phyloP scores from a whole-genome alignment of 2,888 invertebrate species.

The Odontothrips loti region DNA sequence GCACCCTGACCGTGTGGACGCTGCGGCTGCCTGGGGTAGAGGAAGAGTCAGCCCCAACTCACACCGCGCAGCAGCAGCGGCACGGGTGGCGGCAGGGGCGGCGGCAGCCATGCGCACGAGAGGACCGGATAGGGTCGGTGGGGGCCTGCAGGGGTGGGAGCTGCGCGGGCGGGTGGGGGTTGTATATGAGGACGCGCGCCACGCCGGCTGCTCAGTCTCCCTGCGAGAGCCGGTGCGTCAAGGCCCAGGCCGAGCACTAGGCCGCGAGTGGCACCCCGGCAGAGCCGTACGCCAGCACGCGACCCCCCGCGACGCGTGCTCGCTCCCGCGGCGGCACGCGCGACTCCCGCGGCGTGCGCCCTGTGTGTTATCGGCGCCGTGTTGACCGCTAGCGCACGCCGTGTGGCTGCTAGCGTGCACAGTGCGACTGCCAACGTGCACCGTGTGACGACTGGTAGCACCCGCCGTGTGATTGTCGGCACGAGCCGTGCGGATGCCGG shows the following conservation, averaged over 20 bases:
- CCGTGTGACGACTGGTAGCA: no score
- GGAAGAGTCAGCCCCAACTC: background rate
- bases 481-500: no score
- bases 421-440: no score
- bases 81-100: background rate
- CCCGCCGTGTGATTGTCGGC: no score
- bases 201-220: constrained; percentile 9
- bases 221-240: background rate
- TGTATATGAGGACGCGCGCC: constrained; percentile 4
- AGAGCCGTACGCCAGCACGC: background rate
- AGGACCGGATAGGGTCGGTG: background rate
- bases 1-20: background rate
- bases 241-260: background rate
- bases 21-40: background rate
- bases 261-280: background rate
- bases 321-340: no score
- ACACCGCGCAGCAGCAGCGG: background rate
- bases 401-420: no score
- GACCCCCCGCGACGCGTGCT: no score
- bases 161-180: background rate
- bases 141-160: background rate
- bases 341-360: no score
- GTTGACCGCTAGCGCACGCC: no score
- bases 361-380: no score
- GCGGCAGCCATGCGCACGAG: background rate